phyloP scores from a whole-genome alignment of 2,888 invertebrate genomes.

The Aethes cnicana region DNA sequence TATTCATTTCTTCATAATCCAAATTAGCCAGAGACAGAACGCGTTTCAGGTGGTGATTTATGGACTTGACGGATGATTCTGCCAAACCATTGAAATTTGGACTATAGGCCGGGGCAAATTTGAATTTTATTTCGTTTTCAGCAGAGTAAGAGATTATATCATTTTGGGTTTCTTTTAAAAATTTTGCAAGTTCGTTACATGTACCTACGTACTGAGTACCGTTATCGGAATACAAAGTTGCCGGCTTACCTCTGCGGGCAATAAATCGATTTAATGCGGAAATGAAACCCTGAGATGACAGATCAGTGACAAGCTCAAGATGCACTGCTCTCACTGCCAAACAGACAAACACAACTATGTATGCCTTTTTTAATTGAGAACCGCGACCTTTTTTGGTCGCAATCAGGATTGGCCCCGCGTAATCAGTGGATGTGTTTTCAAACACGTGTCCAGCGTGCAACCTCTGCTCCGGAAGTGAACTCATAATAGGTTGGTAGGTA shows the following conservation, averaged over 20 bases:
- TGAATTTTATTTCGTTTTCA: background rate
- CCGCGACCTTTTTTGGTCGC: slow-evolving; percentile 4
- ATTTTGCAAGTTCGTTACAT: background rate
- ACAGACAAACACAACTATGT: background rate
- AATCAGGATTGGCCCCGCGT: slow-evolving; percentile 13
- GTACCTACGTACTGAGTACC: background rate
- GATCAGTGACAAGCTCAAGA: slow-evolving; percentile 1
- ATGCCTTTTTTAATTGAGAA: slow-evolving; percentile 3
- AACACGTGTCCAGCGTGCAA: background rate
- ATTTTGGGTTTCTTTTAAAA: background rate
- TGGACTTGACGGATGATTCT: background rate
- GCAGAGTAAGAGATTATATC: background rate
- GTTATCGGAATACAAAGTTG: background rate
- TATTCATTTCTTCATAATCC: background rate
- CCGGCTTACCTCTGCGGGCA: slow-evolving; percentile 5
- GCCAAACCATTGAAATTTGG: background rate
- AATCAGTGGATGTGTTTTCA: slow-evolving; percentile 5
- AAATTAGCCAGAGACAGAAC: background rate
- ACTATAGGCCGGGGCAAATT: too few relatives aligned
- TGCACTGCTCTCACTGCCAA: slow-evolving; percentile 1
- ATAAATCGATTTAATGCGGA: slow-evolving; percentile 7
- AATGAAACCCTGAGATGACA: background rate
- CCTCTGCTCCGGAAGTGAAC: slow-evolving; percentile 3
- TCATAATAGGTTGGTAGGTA: slow-evolving; percentile 27
- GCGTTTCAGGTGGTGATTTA: background rate